These are phyloP conservation scores for Campylorhamphus procurvoides DNA, from an alignment of 2,113 vertebrate genomes.

Conservation along the genomic window DNA sequence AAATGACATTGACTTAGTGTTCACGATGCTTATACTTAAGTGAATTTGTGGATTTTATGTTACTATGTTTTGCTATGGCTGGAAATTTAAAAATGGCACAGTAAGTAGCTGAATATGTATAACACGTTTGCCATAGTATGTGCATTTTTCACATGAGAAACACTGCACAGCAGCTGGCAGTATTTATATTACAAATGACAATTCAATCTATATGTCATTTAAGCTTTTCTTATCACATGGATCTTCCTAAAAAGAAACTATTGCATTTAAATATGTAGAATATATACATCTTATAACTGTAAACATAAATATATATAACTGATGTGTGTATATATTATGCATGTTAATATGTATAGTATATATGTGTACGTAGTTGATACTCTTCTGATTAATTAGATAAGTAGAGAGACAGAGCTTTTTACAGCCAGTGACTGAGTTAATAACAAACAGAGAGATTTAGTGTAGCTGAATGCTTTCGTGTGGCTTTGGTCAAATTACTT, in stretches of 20 bases:
- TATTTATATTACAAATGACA: not conserved
- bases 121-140: not conserved
- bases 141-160: not conserved
- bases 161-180: not conserved
- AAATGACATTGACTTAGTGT: not conserved
- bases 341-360: not conserved
- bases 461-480: not conserved
- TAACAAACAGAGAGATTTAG: not conserved
- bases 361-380: not conserved
- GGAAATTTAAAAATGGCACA: not conserved
- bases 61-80: not conserved
- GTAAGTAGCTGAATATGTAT: not conserved
- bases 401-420: not conserved
- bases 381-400: not conserved
- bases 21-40: not conserved
- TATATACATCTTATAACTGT: not conserved
- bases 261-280: not conserved
- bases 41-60: not conserved
- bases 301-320: not conserved
- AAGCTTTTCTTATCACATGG: not conserved
- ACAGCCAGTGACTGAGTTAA: not conserved
- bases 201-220: not conserved
- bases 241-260: not conserved
- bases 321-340: not conserved
- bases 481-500: slow-evolving; percentile 41